Percentiles rank a stretch among this genome's conserved stretches.
Evolutionary conservation across 2,797 vertebrate species (phyloP).

Genomic region (Neoniphon sammara): DNA sequence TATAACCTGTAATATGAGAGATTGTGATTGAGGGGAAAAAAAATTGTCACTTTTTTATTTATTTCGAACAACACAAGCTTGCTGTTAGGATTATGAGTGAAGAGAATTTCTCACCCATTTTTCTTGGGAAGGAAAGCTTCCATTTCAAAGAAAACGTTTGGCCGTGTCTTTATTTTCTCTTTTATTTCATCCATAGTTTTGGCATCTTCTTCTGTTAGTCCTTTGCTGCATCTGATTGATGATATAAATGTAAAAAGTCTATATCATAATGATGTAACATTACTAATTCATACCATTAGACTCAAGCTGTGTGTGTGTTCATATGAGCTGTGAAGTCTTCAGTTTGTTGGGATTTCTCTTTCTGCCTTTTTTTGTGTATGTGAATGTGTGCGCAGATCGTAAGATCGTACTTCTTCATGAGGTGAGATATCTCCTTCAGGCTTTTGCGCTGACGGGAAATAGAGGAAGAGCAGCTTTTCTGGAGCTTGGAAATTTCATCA

Average conservation of each 20-base stretch:
- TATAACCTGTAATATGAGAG: constrained; percentile 86
- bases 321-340: not conserved
- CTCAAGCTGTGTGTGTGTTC: constrained; percentile 2
- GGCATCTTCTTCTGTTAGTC: constrained; percentile 70
- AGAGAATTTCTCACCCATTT: constrained; percentile 86
- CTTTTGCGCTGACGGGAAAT: constrained; percentile 86
- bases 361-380: constrained; percentile 1
- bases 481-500: constrained; percentile 91
- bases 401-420: constrained; percentile 83
- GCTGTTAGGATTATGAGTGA: not conserved
- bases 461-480: constrained; percentile 85
- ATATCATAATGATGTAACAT: not conserved
- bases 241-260: constrained; percentile 8
- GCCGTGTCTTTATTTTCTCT: constrained; percentile 86
- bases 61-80: not conserved
- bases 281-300: too few species aligned
- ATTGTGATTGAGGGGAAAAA: not conserved
- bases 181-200: constrained; percentile 81
- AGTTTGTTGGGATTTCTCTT: not conserved
- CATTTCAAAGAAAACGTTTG: constrained; percentile 91
- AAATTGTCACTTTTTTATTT: not conserved
- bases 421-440: constrained; percentile 84
- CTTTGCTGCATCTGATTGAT: constrained; percentile 81
- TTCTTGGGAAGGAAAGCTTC: constrained; percentile 95
- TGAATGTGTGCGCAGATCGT: too few species aligned